Conservation (phyloP, 2,888 invertebrate genomes). For the Hydraecia micacea region DNA sequence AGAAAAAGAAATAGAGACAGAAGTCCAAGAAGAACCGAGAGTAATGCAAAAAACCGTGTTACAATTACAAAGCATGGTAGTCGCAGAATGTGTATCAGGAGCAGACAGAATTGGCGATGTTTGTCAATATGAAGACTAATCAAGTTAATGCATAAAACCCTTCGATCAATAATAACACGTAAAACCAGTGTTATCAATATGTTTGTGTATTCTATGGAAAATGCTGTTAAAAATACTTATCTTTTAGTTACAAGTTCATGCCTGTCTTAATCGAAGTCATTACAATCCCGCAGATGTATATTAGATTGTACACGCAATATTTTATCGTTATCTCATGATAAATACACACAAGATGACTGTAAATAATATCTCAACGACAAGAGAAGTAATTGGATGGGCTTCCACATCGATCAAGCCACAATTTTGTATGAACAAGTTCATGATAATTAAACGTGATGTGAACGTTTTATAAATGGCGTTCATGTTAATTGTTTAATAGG, state of each 20-base stretch:
- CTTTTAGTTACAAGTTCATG: constrained; percentile 25
- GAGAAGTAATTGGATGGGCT: constrained; percentile 83
- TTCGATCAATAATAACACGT: too few species aligned
- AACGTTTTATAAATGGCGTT: constrained; percentile 44
- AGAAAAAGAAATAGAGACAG: background rate
- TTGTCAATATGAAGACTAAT: constrained; percentile 20
- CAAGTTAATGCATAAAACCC: background rate
- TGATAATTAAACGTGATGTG: constrained; percentile 66
- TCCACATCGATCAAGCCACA: constrained; percentile 77
- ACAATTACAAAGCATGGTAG: background rate
- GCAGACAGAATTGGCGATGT: constrained; percentile 20
- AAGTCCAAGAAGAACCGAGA: background rate
- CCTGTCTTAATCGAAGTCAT: constrained; percentile 74
- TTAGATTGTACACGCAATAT: constrained; percentile 75
- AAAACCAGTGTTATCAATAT: background rate
- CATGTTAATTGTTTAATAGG: constrained; percentile 49
- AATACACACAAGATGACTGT: constrained; percentile 81
- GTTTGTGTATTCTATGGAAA: background rate
- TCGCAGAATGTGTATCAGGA: background rate
- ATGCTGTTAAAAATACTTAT: background rate
- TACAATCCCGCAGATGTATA: constrained; percentile 69
- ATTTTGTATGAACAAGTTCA: constrained; percentile 73
- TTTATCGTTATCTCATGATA: constrained; percentile 80
- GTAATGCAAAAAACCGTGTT: too few species aligned
- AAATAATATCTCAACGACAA: constrained; percentile 84